Evolutionary conservation across 2,113 vertebrate species (phyloP), one percentile per base, ranked within the genome.

Genomic region (Coryphaenoides rupestris): DNA sequence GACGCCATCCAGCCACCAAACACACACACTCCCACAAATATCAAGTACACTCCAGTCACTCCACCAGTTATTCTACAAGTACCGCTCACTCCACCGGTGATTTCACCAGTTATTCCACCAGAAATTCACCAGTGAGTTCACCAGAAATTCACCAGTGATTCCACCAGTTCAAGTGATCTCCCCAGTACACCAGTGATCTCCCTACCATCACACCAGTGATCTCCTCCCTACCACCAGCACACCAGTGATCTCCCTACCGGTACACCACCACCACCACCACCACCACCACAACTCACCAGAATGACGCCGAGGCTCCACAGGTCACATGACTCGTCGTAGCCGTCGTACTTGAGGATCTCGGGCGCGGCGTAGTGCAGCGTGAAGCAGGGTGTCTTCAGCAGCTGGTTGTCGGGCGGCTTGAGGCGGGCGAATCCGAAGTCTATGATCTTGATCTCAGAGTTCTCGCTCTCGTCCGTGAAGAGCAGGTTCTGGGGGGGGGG

Each of bases 281-380:
- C 6, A n/a, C 4, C 0, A n/a, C 21, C 66, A 33, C 21, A 21
- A 90, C 95, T 94, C 86, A 99, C 97, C 93, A 99, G 75, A 72
- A 99, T 98, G 78, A 99, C 96, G 0, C 97, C 97, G 73, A 99
- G 80, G 85, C 97, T 99, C 97, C 97, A 99, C 17, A 99, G 93
- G 88, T 99, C 97, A 61, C 97, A 99, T 62, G 96, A 99, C 80
- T 99, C 96, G 0, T 99, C 96, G 19, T 99, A 99, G 79, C 96
- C 96, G 0, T 91, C 93, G 10, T 96, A 95, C 67, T 92, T 95
- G 74, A 99, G 83, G 69, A 99, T 95, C 83, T 99, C 97, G 0
- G 96, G 96, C 3, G 96, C 96, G 2, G 95, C 95, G 13, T 98
- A 98, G 77, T 96, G 95, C 68, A 99, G 91, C 0, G 96, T 99